These are phyloP conservation scores for Drosophila prosaltans DNA, from an alignment of 1,140 invertebrate genomes.

Conservation along the genomic window DNA sequence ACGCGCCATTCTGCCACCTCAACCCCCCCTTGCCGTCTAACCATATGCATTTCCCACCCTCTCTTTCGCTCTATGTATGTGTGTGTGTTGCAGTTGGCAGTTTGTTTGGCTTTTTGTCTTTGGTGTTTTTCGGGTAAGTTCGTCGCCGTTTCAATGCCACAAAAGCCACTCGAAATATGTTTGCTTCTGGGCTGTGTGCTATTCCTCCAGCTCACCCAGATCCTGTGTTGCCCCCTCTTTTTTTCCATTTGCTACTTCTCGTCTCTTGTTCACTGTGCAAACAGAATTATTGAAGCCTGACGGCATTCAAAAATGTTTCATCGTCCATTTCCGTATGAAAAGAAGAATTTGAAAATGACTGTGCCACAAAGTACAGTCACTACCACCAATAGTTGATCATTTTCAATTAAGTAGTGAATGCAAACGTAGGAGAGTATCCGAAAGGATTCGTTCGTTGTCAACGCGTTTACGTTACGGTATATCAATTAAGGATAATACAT, in stretches of 20 bases:
- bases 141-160: slow-evolving; percentile 62
- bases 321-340: not conserved
- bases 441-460: no score
- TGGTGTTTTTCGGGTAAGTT: slow-evolving; percentile 25
- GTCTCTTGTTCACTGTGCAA: slow-evolving; percentile 45
- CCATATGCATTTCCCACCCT: slow-evolving; percentile 8
- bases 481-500: no score
- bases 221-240: no score
- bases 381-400: no score
- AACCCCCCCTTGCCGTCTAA: not conserved
- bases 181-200: slow-evolving; percentile 31
- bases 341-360: not conserved
- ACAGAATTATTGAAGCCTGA: slow-evolving; percentile 79
- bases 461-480: no score
- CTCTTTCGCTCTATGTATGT: slow-evolving; percentile 3
- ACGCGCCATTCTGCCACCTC: not conserved
- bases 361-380: not conserved
- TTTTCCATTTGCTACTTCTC: no score
- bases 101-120: slow-evolving; percentile 62
- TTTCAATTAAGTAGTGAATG: no score
- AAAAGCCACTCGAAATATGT: slow-evolving; percentile 78
- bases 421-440: no score
- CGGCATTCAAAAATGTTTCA: slow-evolving; percentile 49
- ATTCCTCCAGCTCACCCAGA: no score
- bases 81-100: slow-evolving; percentile 40